Percentiles rank a stretch among this genome's conserved stretches.
These are phyloP conservation scores for Sarcophaga peregrina DNA, from an alignment of 1,140 invertebrate genomes.

Conservation along the genomic window DNA sequence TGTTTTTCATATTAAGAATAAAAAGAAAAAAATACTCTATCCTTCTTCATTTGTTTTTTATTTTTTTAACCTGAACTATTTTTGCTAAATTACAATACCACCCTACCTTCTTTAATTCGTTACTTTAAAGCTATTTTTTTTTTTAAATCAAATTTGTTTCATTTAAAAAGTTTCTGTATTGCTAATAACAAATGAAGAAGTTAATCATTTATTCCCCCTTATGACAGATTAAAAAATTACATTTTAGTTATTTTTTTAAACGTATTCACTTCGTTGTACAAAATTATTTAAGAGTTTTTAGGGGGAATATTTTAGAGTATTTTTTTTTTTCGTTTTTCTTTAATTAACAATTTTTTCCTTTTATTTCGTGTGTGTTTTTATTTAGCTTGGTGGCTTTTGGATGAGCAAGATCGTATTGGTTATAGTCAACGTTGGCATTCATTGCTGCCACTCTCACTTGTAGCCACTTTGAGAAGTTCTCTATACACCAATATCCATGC, in stretches of 20 bases:
- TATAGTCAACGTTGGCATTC: slow-evolving; percentile 49
- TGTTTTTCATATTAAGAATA: not conserved
- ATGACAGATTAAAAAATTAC: too few species aligned
- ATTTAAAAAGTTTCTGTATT: not conserved
- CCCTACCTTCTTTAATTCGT: too few species aligned
- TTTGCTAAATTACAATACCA: too few species aligned
- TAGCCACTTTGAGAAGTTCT: slow-evolving; percentile 46
- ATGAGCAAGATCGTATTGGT: slow-evolving; percentile 50
- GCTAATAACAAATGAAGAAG: slow-evolving; percentile 45
- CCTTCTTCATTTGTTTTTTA: slow-evolving; percentile 63
- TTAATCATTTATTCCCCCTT: slow-evolving; percentile 6
- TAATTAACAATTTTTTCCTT: slow-evolving; percentile 34
- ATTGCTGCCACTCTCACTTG: slow-evolving; percentile 54
- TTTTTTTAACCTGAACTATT: slow-evolving; percentile 31
- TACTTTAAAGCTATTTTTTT: not conserved
- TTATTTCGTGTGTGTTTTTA: slow-evolving; percentile 27
- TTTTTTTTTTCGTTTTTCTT: not conserved
- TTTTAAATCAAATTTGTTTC: not conserved
- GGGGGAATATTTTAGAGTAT: not conserved
- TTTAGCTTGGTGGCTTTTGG: slow-evolving; percentile 57
- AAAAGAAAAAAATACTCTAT: slow-evolving; percentile 59
- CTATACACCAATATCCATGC: slow-evolving; percentile 38
- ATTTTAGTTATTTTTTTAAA: too few species aligned
- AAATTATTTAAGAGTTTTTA: too few species aligned
- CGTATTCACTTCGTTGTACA: too few species aligned